Conservation (phyloP, 1,140 invertebrate genomes). For the Oscheius sp. region DNA sequence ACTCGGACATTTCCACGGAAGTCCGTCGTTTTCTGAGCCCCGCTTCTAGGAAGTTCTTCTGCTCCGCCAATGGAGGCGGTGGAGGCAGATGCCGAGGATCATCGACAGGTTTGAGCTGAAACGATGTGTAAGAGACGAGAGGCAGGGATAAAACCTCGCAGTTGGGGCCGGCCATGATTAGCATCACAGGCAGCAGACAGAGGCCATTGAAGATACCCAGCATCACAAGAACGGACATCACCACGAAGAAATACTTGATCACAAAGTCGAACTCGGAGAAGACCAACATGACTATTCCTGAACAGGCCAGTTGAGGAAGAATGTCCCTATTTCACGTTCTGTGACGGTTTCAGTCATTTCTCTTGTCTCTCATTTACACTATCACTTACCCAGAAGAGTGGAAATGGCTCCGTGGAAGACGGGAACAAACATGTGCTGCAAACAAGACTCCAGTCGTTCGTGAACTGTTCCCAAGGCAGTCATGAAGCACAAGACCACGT, state of each 20-base stretch:
- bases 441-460: conserved; percentile 72
- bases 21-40: not conserved
- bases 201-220: conserved; percentile 84
- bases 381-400: conserved; percentile 70
- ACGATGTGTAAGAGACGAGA: not conserved
- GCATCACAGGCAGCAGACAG: conserved; percentile 82
- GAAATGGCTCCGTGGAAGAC: conserved; percentile 80
- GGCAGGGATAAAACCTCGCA: conserved; percentile 69
- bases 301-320: not conserved
- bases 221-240: conserved; percentile 76
- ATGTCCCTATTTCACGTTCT: too few species aligned
- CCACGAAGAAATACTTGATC: conserved; percentile 82
- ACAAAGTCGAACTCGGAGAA: conserved; percentile 95
- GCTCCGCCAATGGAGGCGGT: conserved; percentile 22
- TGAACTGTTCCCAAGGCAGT: conserved; percentile 79
- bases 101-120: conserved; percentile 9
- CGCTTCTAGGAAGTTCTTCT: conserved; percentile 2
- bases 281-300: conserved; percentile 74
- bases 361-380: not conserved
- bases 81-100: conserved; percentile 2
- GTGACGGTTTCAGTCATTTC: too few species aligned
- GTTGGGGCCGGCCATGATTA: conserved; percentile 81
- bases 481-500: conserved; percentile 80
- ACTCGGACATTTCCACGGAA: not conserved
- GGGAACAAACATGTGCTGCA: conserved; percentile 78